Evolutionary conservation across 2,113 vertebrate genomes (phyloP).

Genomic region (Thamnophis sirtalis): DNA sequence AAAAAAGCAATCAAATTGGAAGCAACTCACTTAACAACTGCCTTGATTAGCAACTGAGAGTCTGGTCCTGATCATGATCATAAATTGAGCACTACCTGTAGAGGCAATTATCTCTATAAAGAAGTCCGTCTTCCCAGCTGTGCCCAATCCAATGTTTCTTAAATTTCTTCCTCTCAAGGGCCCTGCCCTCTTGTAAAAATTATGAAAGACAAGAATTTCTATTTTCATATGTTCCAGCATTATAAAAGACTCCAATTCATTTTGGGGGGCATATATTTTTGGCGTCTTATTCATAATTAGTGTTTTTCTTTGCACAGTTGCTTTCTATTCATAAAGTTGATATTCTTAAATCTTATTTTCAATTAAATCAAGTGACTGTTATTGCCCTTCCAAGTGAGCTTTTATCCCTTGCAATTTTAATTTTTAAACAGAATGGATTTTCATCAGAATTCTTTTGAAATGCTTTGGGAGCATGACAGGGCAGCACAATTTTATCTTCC

Average conservation of each 20-base stretch:
- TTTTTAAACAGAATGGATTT: background rate
- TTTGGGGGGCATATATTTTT: background rate
- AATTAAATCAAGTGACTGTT: background rate
- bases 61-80: background rate
- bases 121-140: background rate
- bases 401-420: background rate
- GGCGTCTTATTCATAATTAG: background rate
- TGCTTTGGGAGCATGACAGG: background rate
- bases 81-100: background rate
- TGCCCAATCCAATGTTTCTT: background rate
- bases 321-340: background rate
- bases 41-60: background rate
- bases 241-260: background rate
- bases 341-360: background rate
- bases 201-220: background rate
- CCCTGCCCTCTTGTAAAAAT: background rate
- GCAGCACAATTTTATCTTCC: background rate
- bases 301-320: background rate
- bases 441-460: background rate
- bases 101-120: background rate
- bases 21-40: background rate
- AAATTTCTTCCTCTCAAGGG: background rate
- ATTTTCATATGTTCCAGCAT: background rate
- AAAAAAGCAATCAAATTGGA: background rate
- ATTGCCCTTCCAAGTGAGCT: background rate